Base-by-base conservation (phyloP, 2,113 vertebrate genomes). In the Athene cunicularia region DNA sequence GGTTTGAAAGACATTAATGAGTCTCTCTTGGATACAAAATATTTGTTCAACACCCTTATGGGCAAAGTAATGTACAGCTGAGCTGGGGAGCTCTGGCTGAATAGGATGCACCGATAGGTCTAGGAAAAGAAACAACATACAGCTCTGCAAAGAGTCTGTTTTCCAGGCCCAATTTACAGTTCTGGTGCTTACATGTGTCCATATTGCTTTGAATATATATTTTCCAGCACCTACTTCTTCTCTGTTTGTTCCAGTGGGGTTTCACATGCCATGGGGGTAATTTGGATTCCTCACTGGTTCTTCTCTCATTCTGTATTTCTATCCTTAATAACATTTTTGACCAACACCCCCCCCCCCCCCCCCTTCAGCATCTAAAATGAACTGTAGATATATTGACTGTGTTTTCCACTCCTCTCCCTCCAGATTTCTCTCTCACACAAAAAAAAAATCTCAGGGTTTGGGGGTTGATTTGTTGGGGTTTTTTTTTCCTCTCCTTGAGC, bases 41-140 rank as follows among this genome's bases (percentile, higher is more conserved):
- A 96, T 90, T 96, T 96, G 93, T 63, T 88, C 93, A 95, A 91
- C 93, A 93, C 95, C 91, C 95, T 95, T 97, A 93, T 88, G 97
- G 94, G 89, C 71, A 89, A 83, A 83, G 84, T 16, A 94, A 45
- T 45, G 24, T 71, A 90, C n/a, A 91, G 71, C 50, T 50, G 74
- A 95, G 67, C 90, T 86, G 55, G 66, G 89, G 67, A 97, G 94
- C 89, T 86, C 74, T 62, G 86, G 37, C 77, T 86, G 66, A 74
- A 53, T 7, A 76, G 50, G 66, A 80, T n/a, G 32, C 66, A 76
- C 77, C 9, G 5, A 60, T 21, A 88, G 80, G 89, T 82, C 84
- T 84, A 28, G 1, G 47, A 68, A 87, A 95, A 81, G 59, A 53
- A 85, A 21, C 45, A 37, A 9, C 1, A 22, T 19, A 64, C 13